A percentile compares a stretch with the other conserved stretches of the same genome.
These are phyloP conservation scores for Artibeus lituratus DNA, from an alignment of 2,797 vertebrate species.

Conservation along the genomic window DNA sequence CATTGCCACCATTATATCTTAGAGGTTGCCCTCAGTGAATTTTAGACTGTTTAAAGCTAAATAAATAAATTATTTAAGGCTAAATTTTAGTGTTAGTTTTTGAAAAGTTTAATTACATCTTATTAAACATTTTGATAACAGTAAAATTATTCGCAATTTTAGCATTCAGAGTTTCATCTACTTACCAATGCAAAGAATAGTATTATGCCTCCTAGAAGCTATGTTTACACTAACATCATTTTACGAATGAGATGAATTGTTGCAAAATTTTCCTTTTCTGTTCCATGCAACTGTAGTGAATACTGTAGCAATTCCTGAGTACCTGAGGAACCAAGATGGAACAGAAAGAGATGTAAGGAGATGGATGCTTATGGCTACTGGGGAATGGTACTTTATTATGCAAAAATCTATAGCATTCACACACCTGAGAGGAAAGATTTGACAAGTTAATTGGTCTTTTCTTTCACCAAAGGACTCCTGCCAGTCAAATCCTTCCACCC, in stretches of 20 bases:
- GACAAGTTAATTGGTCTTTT: slow-evolving; percentile 38
- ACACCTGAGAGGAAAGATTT: neutral
- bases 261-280: neutral
- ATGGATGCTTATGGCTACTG: neutral
- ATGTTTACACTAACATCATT: neutral
- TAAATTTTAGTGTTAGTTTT: neutral
- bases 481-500: neutral
- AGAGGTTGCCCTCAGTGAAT: neutral
- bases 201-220: neutral
- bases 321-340: neutral
- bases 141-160: neutral
- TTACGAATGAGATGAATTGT: neutral
- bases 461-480: neutral
- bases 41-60: neutral
- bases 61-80: neutral
- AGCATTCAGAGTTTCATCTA: neutral
- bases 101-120: neutral
- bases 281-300: neutral
- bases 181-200: neutral
- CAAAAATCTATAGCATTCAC: neutral
- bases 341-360: neutral
- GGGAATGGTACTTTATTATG: neutral
- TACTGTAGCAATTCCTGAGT: neutral
- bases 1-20: neutral
- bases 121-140: slow-evolving; percentile 6